Evolutionary conservation across 2,888 invertebrate genomes (phyloP).

Genomic region (Clostera curtula): DNA sequence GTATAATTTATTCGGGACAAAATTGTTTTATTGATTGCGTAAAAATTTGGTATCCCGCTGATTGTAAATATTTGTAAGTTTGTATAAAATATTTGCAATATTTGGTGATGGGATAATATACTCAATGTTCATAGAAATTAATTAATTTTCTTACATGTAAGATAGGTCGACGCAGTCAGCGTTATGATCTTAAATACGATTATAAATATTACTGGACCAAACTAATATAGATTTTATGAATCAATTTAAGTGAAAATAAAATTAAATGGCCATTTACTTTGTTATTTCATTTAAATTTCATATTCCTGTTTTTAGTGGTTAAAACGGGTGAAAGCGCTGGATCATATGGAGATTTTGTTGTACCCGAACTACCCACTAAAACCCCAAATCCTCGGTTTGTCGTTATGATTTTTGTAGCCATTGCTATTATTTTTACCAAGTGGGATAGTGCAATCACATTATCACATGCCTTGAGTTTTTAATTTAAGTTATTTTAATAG

Average conservation of each 20-base stretch:
- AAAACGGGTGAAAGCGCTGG: no score
- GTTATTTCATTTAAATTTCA: slow-evolving; percentile 29
- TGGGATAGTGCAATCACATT: no score
- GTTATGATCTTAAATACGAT: slow-evolving; percentile 29
- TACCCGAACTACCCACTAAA: no score
- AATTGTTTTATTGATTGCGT: slow-evolving; percentile 43
- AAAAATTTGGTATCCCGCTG: slow-evolving; percentile 39
- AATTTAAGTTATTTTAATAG: no score
- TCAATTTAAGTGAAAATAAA: slow-evolving; percentile 35
- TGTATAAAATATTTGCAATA: slow-evolving; percentile 29
- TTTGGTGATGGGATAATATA: slow-evolving; percentile 46
- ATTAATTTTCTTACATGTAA: slow-evolving; percentile 16
- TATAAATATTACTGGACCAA: slow-evolving; percentile 52
- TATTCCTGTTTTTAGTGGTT: no score
- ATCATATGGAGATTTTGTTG: no score
- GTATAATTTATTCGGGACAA: slow-evolving; percentile 68
- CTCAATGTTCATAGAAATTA: slow-evolving; percentile 14
- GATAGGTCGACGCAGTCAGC: slow-evolving; percentile 54
- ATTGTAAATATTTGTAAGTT: slow-evolving; percentile 41
- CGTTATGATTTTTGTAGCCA: no score
- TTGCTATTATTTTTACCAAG: no score
- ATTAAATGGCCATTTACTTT: slow-evolving; percentile 50
- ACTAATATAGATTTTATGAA: slow-evolving; percentile 61
- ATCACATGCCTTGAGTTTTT: no score
- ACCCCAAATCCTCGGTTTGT: no score